Conservation (phyloP, 2,797 vertebrate genomes). For the Chaetophractus vellerosus region DNA sequence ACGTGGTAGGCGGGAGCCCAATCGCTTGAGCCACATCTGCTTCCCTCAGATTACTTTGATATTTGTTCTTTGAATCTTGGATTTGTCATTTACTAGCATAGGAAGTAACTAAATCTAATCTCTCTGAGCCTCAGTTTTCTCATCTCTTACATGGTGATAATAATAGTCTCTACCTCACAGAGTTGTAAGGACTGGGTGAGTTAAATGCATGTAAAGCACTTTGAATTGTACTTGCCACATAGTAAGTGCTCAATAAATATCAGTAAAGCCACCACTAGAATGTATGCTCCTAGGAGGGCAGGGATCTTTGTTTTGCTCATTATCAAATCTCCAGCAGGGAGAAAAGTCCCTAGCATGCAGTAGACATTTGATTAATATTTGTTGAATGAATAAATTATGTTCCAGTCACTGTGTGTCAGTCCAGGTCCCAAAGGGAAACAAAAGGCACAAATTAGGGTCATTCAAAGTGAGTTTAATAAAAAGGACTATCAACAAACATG, state of each 20-base stretch:
- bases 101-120: not conserved
- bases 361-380: not conserved
- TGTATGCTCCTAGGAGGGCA: not conserved
- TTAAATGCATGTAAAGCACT: not conserved
- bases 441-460: not conserved
- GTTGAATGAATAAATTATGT: not conserved
- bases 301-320: not conserved
- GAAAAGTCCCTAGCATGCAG: not conserved
- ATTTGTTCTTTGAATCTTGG: not conserved
- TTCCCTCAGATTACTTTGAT: not conserved
- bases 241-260: not conserved
- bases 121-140: not conserved
- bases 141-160: not conserved
- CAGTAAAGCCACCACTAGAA: not conserved
- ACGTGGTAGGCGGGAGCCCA: too few relatives aligned
- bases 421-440: not conserved
- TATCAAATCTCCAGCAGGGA: not conserved
- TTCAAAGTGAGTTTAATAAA: not conserved
- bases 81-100: not conserved
- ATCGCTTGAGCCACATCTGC: too few relatives aligned
- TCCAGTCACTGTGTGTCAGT: not conserved
- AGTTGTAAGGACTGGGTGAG: not conserved
- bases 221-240: not conserved
- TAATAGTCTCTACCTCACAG: not conserved
- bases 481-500: not conserved